These are phyloP conservation scores for Tetraodon nigroviridis DNA, from an alignment of 2,113 vertebrate species.

Conservation along the genomic window DNA sequence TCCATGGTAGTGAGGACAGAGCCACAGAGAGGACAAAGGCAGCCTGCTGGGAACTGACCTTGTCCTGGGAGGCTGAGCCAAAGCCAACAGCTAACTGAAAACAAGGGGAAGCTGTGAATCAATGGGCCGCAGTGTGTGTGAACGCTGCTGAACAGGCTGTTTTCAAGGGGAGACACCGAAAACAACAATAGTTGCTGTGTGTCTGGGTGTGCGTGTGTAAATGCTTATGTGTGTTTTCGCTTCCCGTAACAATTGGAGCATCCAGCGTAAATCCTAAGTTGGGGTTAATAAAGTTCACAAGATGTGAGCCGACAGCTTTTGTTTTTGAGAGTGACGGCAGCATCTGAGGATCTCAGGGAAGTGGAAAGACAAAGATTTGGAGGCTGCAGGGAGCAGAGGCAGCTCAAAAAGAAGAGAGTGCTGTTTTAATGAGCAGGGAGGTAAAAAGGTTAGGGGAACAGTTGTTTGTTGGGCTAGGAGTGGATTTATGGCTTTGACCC, in stretches of 20 bases:
- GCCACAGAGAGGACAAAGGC: no score
- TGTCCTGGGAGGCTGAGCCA: no score
- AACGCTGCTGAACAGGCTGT: conserved; percentile 51
- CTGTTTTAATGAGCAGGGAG: conserved; percentile 45
- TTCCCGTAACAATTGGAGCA: not conserved
- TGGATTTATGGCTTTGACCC: no score
- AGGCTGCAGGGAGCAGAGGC: conserved; percentile 20
- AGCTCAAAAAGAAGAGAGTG: conserved; percentile 37
- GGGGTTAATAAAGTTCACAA: conserved; percentile 45
- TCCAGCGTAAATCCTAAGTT: conserved; percentile 36
- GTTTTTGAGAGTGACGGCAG: conserved; percentile 24
- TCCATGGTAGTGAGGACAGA: no score
- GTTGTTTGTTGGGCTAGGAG: not conserved
- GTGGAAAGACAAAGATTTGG: conserved; percentile 42
- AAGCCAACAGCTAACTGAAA: conserved; percentile 1
- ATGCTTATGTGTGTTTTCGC: not conserved
- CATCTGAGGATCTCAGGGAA: conserved; percentile 20
- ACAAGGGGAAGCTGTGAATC: conserved; percentile 46
- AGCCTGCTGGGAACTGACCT: no score
- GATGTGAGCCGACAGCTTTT: conserved; percentile 19
- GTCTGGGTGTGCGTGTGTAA: not conserved
- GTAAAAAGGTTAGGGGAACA: conserved; percentile 10
- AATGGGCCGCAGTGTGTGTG: conserved; percentile 39
- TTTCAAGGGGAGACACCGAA: conserved; percentile 36
- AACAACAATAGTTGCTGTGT: conserved; percentile 15